Evolutionary conservation across 2,888 invertebrate species (phyloP), one percentile per base, ranked within the genome.

Genomic region (Cataglyphis albicans): DNA sequence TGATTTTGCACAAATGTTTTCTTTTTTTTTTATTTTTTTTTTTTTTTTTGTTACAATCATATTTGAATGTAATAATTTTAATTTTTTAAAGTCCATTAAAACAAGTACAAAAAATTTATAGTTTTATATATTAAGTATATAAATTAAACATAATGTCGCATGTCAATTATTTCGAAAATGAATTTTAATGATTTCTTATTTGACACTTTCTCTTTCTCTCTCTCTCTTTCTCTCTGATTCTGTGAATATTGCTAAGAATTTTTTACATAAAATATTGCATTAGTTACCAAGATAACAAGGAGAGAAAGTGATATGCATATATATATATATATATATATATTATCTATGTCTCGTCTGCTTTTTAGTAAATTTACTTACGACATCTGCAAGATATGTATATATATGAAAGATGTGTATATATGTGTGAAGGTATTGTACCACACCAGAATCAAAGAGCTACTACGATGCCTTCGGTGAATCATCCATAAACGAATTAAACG

Each of bases 391-490:
- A 38, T 44, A 21, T 76, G 15, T 67, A 6, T 63, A n/a, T 65
- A 18, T 52, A 2, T 52, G 25, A 25, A 25, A 25, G 25, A 7
- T 7, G 6, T 41, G 6, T 48, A 6, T 48, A 18, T 48, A 18
- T 48, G 7, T n/a, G n/a, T 52, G n/a, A 52, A 93, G 93, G 18
- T 93, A 91, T 72, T 88, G 90, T 55, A 85, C 57, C 25, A 89
- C 93, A n/a, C 89, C 91, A 25, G 93, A 93, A 76, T 92, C 94
- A 2, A 92, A 92, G 81, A 94, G 94, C 76, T 94, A 91, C 81
- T 93, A 94, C 72, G 93, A 94, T 61, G 91, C 90, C 1, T 88
- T 94, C 18, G 93, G 93, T 44, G 90, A 87, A 4, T 48, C 78
- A 29, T 70, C 70, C 15, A 25, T 25, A 25, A 55, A 76, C 44